These are phyloP conservation scores for Buceros bicornis DNA, from an alignment of 2,797 vertebrate genomes.

Conservation along the genomic window DNA sequence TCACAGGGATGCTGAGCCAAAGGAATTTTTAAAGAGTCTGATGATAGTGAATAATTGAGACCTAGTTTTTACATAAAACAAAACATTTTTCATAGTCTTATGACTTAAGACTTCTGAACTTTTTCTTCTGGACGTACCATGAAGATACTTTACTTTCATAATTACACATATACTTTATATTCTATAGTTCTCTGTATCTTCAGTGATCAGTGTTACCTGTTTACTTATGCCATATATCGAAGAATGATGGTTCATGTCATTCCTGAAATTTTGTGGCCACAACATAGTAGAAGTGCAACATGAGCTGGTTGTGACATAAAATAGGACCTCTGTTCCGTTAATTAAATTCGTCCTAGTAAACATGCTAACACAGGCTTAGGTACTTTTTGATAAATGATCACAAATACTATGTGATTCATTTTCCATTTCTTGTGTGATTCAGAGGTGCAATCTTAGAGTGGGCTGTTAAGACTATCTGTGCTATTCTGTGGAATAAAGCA, in stretches of 20 bases:
- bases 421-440: background rate
- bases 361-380: background rate
- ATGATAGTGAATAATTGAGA: background rate
- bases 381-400: background rate
- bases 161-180: background rate
- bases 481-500: background rate
- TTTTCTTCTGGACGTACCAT: background rate
- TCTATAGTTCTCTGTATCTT: background rate
- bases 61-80: background rate
- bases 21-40: background rate
- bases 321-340: background rate
- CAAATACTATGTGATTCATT: background rate
- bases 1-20: background rate
- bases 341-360: background rate
- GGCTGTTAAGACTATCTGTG: background rate
- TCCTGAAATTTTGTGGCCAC: background rate
- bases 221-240: background rate
- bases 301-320: background rate
- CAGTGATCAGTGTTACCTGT: background rate
- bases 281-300: background rate
- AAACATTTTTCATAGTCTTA: background rate
- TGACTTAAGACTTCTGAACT: background rate
- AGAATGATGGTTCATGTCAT: background rate
- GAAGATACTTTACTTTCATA: background rate
- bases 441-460: background rate